These are phyloP conservation scores for Euwallacea fornicatus DNA, from an alignment of 1,140 invertebrate genomes.

Conservation along the genomic window DNA sequence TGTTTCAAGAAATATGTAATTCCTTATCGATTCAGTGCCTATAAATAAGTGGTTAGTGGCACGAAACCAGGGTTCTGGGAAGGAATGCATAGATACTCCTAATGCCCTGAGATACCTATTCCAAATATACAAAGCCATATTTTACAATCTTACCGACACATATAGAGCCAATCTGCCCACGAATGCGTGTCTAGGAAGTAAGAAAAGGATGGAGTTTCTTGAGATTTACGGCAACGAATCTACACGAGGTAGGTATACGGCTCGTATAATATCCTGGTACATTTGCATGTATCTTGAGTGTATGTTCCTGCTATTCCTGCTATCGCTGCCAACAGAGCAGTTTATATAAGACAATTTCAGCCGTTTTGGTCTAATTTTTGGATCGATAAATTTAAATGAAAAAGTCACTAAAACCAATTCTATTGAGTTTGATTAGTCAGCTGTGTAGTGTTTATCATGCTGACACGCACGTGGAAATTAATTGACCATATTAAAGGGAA, in stretches of 20 bases:
- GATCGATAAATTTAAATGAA: no score
- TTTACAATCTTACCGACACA: constrained; percentile 22
- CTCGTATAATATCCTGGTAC: constrained; percentile 22
- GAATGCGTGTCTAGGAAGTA: constrained; percentile 16
- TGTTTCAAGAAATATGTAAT: no score
- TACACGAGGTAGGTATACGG: constrained; percentile 23
- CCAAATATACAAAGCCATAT: constrained; percentile 17
- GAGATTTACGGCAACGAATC: constrained; percentile 21
- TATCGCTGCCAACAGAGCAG: background rate
- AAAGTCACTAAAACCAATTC: background rate
- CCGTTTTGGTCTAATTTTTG: no score
- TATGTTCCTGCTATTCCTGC: constrained; percentile 12
- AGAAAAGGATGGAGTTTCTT: constrained; percentile 10
- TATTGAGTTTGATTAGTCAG: constrained; percentile 13
- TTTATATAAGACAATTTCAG: background rate
- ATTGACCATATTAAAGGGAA: constrained; percentile 17
- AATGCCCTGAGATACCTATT: constrained; percentile 1
- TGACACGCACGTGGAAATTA: background rate
- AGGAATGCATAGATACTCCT: background rate
- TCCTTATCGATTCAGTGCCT: no score
- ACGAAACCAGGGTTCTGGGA: background rate
- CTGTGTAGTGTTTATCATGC: constrained; percentile 11
- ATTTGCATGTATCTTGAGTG: constrained; percentile 20
- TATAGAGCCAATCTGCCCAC: constrained; percentile 27
- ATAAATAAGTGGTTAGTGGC: no score